phyloP scores from a whole-genome alignment of 1,140 invertebrate species.

The Bombus fervidus region DNA sequence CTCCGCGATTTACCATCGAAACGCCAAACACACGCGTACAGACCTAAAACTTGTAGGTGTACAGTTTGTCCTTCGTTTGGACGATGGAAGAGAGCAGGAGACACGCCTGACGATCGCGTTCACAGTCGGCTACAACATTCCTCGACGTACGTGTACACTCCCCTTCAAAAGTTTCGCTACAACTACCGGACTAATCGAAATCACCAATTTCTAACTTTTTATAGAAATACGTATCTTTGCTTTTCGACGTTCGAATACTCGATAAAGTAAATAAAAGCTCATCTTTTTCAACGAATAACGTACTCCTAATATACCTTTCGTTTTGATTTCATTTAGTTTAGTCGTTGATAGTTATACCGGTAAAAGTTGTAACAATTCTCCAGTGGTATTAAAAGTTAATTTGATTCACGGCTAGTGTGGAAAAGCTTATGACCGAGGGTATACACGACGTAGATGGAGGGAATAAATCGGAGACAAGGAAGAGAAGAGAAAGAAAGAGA shows the following conservation, averaged over 20 bases:
- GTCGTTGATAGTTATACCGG: too few species aligned
- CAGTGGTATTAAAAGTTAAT: background rate
- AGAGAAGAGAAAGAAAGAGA: background rate
- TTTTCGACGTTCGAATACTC: too few species aligned
- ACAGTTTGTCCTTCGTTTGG: background rate
- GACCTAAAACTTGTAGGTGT: background rate
- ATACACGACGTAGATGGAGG: background rate
- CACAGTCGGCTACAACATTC: conserved; percentile 3
- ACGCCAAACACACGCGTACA: background rate
- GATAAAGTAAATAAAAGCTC: too few species aligned
- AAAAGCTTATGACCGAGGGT: background rate
- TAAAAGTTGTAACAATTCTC: background rate
- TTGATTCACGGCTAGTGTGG: background rate
- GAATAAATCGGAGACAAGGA: background rate
- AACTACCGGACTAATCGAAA: too few species aligned
- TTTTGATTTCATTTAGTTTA: too few species aligned
- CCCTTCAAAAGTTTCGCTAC: background rate
- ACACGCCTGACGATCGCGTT: conserved; percentile 34
- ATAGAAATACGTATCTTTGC: too few species aligned
- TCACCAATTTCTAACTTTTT: too few species aligned
- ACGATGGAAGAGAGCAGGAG: background rate
- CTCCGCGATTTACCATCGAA: conserved; percentile 61
- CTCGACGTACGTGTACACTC: background rate
- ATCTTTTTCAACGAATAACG: too few species aligned
- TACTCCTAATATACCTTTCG: too few species aligned